Percentiles rank a stretch among this genome's conserved stretches.
Evolutionary conservation across 2,113 vertebrate genomes (phyloP).

Genomic region (Actinemys pallida): DNA sequence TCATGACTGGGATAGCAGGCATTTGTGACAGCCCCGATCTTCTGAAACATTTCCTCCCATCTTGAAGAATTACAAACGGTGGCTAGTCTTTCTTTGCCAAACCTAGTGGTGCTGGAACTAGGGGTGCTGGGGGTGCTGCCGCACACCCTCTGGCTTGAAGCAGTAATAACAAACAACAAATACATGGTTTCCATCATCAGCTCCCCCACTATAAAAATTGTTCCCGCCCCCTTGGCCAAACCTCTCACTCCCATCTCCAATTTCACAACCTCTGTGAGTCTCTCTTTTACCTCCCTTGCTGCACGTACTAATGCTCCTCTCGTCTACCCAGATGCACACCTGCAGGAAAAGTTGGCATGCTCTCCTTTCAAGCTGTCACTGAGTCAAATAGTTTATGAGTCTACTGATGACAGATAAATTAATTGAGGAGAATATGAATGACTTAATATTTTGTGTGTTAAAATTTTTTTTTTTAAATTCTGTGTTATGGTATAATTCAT

Average conservation of each 20-base stretch:
- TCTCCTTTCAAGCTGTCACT: conserved; percentile 77
- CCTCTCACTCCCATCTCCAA: conserved; percentile 65
- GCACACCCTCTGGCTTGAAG: too few relatives aligned
- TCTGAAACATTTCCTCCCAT: neutral
- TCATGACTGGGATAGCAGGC: neutral
- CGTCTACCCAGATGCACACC: conserved; percentile 79
- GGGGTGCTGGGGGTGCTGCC: too few relatives aligned
- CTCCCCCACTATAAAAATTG: too few relatives aligned
- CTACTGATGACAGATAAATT: conserved; percentile 85
- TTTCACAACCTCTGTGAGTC: conserved; percentile 76
- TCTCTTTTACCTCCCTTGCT: conserved; percentile 64
- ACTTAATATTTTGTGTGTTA: conserved; percentile 84
- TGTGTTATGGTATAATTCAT: conserved; percentile 62
- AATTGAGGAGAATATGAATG: conserved; percentile 81
- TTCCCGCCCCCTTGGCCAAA: conserved; percentile 15
- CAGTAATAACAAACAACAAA: too few relatives aligned
- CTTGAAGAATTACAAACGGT: conserved; percentile 19
- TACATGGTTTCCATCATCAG: too few relatives aligned
- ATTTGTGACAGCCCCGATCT: neutral
- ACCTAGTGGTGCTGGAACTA: neutral
- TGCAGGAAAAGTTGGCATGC: conserved; percentile 79
- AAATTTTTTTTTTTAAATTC: conserved; percentile 71
- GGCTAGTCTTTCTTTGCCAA: conserved; percentile 64
- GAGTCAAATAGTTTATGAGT: conserved; percentile 78
- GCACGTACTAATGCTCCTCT: conserved; percentile 74